Conservation (phyloP, 2,797 vertebrate species). For the Lepus townsendii region DNA sequence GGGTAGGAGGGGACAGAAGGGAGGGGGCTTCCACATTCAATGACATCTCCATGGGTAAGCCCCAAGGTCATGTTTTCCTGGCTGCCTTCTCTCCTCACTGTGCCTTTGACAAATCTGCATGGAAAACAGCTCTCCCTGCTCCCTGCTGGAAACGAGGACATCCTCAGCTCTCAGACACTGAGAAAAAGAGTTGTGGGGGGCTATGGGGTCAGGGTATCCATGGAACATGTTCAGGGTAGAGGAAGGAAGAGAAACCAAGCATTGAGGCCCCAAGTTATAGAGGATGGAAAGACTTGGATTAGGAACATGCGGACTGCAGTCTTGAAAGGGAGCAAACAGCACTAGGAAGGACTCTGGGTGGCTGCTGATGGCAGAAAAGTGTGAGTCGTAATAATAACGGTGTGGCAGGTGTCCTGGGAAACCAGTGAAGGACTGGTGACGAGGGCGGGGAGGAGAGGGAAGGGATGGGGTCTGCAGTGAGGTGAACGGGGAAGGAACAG, state of each 20-base stretch:
- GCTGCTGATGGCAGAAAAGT: background rate
- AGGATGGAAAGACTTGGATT: background rate
- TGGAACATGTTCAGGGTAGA: background rate
- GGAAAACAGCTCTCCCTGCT: background rate
- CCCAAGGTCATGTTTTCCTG: background rate
- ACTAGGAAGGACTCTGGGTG: background rate
- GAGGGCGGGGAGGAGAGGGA: background rate
- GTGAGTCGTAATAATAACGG: background rate
- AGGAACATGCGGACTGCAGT: background rate
- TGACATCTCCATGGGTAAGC: background rate
- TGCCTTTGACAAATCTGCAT: background rate
- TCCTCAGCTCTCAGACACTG: background rate
- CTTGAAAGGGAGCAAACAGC: background rate
- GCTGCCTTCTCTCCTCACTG: background rate
- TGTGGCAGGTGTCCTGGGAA: background rate
- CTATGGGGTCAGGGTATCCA: accelerated
- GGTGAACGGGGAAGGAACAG: background rate
- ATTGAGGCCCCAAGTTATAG: background rate
- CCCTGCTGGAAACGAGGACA: background rate
- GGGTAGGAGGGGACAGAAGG: background rate
- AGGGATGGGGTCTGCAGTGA: background rate
- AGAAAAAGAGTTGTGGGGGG: background rate
- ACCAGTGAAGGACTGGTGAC: background rate
- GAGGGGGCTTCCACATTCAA: background rate
- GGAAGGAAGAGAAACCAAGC: background rate